Conservation (phyloP, 2,797 vertebrate species). For the Oreortyx pictus region DNA sequence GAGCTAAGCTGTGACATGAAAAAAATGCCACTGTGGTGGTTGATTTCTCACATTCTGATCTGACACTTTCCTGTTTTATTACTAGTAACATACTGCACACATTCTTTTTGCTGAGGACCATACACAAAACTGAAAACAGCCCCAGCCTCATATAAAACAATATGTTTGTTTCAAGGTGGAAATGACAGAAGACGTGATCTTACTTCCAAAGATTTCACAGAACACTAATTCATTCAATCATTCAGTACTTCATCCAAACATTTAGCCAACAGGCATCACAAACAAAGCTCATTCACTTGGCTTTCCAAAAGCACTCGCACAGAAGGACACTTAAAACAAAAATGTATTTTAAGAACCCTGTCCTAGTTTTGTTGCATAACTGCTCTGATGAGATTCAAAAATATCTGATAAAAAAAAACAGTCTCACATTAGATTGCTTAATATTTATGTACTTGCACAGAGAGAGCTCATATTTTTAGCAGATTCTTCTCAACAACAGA, state of each 20-base stretch:
- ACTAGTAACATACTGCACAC: not conserved
- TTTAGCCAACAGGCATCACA: not conserved
- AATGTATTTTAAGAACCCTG: conserved; percentile 16
- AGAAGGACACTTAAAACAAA: conserved; percentile 10
- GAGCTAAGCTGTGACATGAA: not conserved
- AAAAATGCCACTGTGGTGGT: not conserved
- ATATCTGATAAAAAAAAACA: conserved; percentile 44
- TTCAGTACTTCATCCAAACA: conserved; percentile 18
- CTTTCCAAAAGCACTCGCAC: conserved; percentile 11
- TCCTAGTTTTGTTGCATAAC: conserved; percentile 31
- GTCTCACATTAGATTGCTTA: not conserved
- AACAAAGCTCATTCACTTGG: not conserved
- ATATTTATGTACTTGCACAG: conserved; percentile 10
- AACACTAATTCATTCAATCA: not conserved
- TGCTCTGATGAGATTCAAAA: conserved; percentile 26
- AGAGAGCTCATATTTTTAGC: conserved; percentile 20
- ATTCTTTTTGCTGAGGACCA: not conserved
- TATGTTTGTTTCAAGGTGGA: not conserved
- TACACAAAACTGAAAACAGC: not conserved
- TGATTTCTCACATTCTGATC: not conserved
- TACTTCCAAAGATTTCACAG: not conserved
- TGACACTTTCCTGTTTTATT: not conserved
- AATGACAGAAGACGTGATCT: not conserved
- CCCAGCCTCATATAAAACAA: not conserved
- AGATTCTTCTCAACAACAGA: not conserved